Conservation (phyloP, 2,888 invertebrate species). For the Linyphia triangularis region DNA sequence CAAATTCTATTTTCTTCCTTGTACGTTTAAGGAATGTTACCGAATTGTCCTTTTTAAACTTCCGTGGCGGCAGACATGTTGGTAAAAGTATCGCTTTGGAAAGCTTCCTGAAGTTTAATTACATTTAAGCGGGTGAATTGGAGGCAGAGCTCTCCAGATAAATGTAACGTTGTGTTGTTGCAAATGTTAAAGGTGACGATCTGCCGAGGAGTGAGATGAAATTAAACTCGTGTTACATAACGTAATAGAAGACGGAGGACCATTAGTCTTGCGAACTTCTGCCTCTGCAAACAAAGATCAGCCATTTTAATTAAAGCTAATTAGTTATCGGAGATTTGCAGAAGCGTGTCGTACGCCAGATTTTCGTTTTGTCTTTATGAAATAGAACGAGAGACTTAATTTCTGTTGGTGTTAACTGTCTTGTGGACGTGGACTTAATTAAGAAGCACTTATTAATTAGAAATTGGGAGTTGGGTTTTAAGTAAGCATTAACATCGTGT, state of each 20-base stretch:
- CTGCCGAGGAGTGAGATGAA: conserved; percentile 1
- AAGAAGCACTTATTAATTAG: background rate
- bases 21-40: background rate
- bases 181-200: conserved; percentile 24
- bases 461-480: background rate
- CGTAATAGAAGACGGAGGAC: background rate
- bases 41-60: background rate
- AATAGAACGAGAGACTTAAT: background rate
- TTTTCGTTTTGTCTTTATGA: background rate
- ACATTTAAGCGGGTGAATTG: conserved; percentile 14
- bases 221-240: conserved; percentile 10
- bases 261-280: conserved; percentile 24
- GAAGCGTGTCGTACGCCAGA: background rate
- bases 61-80: background rate
- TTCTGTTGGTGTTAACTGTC: background rate
- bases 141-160: background rate
- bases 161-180: conserved; percentile 24
- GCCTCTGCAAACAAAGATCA: background rate
- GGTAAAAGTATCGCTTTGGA: background rate
- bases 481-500: no score
- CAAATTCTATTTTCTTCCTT: background rate
- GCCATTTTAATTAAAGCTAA: conserved; percentile 21
- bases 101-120: conserved; percentile 21
- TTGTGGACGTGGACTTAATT: background rate
- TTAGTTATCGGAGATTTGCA: background rate